Evolutionary conservation across 2,888 invertebrate species (phyloP), one percentile per base, ranked within the genome.

Genomic region (Myopa tessellatipennis): DNA sequence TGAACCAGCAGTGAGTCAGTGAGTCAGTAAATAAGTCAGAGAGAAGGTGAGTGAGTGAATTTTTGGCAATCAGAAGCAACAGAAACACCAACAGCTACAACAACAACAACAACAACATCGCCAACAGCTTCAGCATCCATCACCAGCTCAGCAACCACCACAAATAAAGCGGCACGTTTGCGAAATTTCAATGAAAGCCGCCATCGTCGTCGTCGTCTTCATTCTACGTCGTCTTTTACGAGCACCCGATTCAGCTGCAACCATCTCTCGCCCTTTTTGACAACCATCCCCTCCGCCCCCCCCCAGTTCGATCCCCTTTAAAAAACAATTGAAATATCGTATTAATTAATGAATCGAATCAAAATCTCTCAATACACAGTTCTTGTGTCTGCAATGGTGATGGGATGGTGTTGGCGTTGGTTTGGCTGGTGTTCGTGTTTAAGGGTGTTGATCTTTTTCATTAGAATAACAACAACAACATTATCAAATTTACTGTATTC

Each of bases 321-420:
- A 40, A 74, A 74, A 67, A 52, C 77, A 79, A 79, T 79, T 67
- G 79, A 77, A 79, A 77, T 74, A 74, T 77, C 79, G 77, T 77
- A 79, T 79, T 79, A 79, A 79, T 79, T 79, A 79, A 79, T 79
- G 74, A 79, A 79, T 97, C 95, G 79, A 95, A 87, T 85, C 96
- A 94, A 18, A 96, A 96, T 26, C 92, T 92, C 6, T 94, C 93
- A 75, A 75, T 75, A 75, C 74, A 74, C 68, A 45, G 61, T 76
- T 50, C 70, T 55, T 36, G 58, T 36, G 16, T 68, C 16, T 26
- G 55, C 8, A 36, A 3, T 52, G 67, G 55, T n/a, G 65, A 2
- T 65, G 58, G 50, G 8, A 50, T 50, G 50, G 8, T 50, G 14
- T 8, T 50, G 50, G 8, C 2, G 50, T 8, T 50, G 50, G 50